Evolutionary conservation across 2,888 invertebrate genomes (phyloP).

Genomic region (Tanytarsus gracilentus): DNA sequence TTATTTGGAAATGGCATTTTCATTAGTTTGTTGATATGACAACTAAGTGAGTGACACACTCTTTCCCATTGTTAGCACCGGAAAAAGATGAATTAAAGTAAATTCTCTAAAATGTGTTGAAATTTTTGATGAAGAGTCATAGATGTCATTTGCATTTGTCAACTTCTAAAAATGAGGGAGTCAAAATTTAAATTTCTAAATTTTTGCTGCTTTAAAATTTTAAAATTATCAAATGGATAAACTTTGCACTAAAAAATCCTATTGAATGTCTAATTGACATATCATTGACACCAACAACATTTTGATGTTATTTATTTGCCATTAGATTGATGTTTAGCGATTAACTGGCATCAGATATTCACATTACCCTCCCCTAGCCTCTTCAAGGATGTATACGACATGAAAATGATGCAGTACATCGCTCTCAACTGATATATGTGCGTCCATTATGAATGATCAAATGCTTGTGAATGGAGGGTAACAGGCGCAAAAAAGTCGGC

Average conservation of each 20-base stretch:
- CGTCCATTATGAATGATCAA: slow-evolving; percentile 24
- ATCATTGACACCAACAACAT: slow-evolving; percentile 27
- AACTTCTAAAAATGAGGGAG: no score
- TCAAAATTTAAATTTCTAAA: not conserved
- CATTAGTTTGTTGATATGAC: slow-evolving; percentile 26
- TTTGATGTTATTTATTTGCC: slow-evolving; percentile 24
- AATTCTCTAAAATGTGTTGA: not conserved
- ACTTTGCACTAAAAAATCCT: no score
- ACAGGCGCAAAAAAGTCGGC: not conserved
- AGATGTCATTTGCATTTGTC: slow-evolving; percentile 15
- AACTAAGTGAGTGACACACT: slow-evolving; percentile 15
- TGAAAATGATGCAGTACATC: not conserved
- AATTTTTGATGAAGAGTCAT: slow-evolving; percentile 20
- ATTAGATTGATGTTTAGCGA: slow-evolving; percentile 22
- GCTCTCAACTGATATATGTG: slow-evolving; percentile 7
- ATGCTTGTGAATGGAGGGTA: not conserved
- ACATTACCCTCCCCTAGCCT: slow-evolving; percentile 6
- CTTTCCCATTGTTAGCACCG: no score
- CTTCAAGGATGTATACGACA: not conserved
- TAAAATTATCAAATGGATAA: no score
- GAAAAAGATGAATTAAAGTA: not conserved
- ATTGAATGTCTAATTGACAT: slow-evolving; percentile 28
- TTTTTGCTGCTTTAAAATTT: not conserved
- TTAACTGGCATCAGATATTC: slow-evolving; percentile 18
- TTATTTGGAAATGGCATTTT: slow-evolving; percentile 21